These are phyloP conservation scores for Henicopernis longicauda DNA, from an alignment of 2,113 vertebrate species.

Conservation along the genomic window DNA sequence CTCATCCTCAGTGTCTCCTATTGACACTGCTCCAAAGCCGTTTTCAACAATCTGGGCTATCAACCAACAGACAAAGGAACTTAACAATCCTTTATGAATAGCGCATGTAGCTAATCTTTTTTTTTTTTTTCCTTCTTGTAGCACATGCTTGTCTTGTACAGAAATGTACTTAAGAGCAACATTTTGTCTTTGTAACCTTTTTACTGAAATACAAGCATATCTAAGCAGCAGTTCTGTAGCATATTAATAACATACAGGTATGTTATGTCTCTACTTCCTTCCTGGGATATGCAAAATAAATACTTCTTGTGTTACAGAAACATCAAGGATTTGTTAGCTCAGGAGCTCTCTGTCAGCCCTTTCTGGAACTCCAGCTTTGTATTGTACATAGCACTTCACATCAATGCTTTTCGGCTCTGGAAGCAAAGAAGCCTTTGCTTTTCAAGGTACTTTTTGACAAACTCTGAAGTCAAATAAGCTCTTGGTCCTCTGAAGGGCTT, in stretches of 20 bases:
- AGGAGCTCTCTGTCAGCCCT: neutral
- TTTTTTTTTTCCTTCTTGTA: neutral
- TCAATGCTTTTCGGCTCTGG: neutral
- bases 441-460: neutral
- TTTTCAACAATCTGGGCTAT: neutral
- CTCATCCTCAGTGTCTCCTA: neutral
- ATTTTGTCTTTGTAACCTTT: neutral
- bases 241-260: neutral
- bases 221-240: neutral
- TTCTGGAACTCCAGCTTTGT: neutral
- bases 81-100: neutral
- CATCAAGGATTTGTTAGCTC: neutral
- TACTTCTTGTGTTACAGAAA: neutral
- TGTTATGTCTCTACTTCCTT: neutral
- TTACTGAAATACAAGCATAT: neutral
- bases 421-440: neutral
- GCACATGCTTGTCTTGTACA: neutral
- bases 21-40: neutral
- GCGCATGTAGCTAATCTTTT: neutral
- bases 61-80: neutral
- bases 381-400: neutral
- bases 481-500: neutral
- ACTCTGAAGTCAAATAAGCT: neutral
- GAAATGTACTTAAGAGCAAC: neutral
- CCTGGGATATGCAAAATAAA: neutral